These are phyloP conservation scores for Cyclophora punctaria DNA, from an alignment of 2,888 invertebrate genomes.

Conservation along the genomic window DNA sequence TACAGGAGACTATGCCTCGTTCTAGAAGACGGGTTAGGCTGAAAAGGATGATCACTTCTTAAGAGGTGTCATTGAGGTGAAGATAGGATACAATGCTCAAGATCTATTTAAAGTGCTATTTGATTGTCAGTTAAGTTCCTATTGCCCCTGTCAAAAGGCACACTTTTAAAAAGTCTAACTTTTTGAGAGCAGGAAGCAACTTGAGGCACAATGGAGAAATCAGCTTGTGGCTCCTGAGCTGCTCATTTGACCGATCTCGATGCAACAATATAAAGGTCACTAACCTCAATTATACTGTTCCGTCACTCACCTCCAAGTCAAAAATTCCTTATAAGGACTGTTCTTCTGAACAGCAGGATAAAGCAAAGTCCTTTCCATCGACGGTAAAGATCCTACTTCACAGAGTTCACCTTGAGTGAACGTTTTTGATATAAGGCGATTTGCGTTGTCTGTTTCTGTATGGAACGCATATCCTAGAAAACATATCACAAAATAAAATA, in stretches of 20 bases:
- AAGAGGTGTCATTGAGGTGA: background rate
- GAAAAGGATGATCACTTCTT: slow-evolving; percentile 7
- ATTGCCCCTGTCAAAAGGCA: no score
- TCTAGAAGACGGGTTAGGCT: slow-evolving; percentile 45
- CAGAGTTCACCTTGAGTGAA: slow-evolving; percentile 63
- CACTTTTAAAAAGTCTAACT: no score
- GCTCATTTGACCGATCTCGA: no score
- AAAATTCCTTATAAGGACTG: slow-evolving; percentile 57
- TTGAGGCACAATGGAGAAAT: no score
- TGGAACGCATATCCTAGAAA: slow-evolving; percentile 66
- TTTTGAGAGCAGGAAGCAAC: no score
- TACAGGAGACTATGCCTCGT: slow-evolving; percentile 44
- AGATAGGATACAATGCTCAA: no score
- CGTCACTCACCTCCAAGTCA: slow-evolving; percentile 47
- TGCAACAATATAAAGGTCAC: no score
- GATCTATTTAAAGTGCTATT: no score
- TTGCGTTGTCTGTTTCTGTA: slow-evolving; percentile 57
- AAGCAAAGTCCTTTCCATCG: slow-evolving; percentile 35
- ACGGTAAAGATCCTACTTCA: slow-evolving; percentile 53
- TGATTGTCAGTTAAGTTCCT: no score
- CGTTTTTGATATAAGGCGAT: slow-evolving; percentile 46
- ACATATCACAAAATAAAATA: background rate
- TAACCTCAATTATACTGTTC: no score
- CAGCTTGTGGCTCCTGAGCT: no score
- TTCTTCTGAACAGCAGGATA: slow-evolving; percentile 39